A percentile compares a stretch with the other conserved stretches of the same genome.
Evolutionary conservation across 2,888 invertebrate genomes (phyloP).

Genomic region (Trichogramma evanescens): DNA sequence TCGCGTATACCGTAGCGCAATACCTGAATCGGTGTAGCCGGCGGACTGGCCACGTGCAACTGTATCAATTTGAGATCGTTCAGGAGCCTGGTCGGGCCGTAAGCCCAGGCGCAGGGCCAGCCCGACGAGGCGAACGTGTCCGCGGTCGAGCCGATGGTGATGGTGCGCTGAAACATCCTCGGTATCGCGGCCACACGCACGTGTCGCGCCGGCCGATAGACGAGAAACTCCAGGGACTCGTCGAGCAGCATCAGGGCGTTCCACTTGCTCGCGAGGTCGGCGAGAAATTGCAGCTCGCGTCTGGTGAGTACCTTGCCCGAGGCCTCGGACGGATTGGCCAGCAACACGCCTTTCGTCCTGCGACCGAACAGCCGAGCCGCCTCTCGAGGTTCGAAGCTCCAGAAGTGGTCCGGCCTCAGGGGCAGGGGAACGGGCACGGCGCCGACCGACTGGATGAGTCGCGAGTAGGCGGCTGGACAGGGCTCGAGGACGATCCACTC

Average conservation of each 20-base stretch:
- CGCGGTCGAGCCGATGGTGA: conserved; percentile 94
- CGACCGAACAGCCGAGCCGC: conserved; percentile 71
- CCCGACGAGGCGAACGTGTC: conserved; percentile 97
- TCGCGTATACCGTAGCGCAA: background rate
- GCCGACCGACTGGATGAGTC: conserved; percentile 83
- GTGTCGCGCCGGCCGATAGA: conserved; percentile 74
- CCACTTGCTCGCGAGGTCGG: conserved; percentile 83
- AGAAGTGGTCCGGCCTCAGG: conserved; percentile 68
- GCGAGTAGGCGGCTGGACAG: conserved; percentile 94
- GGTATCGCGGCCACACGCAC: conserved; percentile 88
- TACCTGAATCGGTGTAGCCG: conserved; percentile 78
- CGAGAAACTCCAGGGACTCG: conserved; percentile 98
- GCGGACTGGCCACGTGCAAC: conserved; percentile 89
- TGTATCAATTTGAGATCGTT: conserved; percentile 80
- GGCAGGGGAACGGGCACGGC: conserved; percentile 83
- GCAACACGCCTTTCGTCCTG: conserved; percentile 86
- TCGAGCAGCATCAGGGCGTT: conserved; percentile 88
- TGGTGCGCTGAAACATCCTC: conserved; percentile 95
- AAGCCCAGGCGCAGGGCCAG: conserved; percentile 95
- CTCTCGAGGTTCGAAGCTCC: conserved; percentile 79
- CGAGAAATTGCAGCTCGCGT: conserved; percentile 69
- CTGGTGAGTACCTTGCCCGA: conserved; percentile 79
- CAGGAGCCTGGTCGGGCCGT: conserved; percentile 77
- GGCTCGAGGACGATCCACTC: conserved; percentile 97
- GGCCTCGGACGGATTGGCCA: conserved; percentile 97